Conservation (phyloP, 2,888 invertebrate species). For the Napeogenes sylphis region DNA sequence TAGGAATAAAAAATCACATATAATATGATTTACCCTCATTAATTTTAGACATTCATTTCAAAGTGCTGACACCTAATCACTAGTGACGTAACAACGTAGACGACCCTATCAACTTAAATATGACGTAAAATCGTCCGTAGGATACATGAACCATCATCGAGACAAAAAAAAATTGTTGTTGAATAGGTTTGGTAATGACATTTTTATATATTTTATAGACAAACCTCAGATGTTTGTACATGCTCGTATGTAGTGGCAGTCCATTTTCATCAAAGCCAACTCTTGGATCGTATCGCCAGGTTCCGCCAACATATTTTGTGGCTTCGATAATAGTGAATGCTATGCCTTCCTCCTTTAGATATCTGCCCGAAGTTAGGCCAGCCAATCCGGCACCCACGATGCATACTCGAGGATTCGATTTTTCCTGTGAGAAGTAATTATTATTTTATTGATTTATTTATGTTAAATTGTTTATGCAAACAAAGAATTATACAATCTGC, state of each 20-base stretch:
- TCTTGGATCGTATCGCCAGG: conserved; percentile 69
- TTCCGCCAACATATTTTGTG: conserved; percentile 62
- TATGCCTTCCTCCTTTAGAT: conserved; percentile 60
- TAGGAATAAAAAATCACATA: too few species aligned
- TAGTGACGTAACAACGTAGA: too few species aligned
- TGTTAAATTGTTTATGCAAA: neutral
- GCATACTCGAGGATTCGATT: conserved; percentile 50
- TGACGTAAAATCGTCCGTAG: too few species aligned
- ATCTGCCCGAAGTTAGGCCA: conserved; percentile 59
- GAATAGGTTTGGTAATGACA: neutral
- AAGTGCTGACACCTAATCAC: too few species aligned
- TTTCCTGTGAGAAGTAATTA: conserved; percentile 20
- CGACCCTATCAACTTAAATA: too few species aligned
- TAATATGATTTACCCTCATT: too few species aligned
- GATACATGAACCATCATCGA: conserved; percentile 1
- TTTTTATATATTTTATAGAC: conserved; percentile 20
- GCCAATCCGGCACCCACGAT: conserved; percentile 67
- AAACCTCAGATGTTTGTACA: conserved; percentile 83
- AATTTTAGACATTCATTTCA: too few species aligned
- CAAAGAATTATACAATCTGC: too few species aligned
- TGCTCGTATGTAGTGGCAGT: conserved; percentile 80
- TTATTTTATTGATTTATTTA: neutral
- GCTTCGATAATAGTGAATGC: conserved; percentile 61
- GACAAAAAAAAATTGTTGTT: neutral
- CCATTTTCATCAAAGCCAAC: conserved; percentile 77